Base-by-base conservation (phyloP, 2,888 invertebrate genomes). In the Stenodema calcarata region DNA sequence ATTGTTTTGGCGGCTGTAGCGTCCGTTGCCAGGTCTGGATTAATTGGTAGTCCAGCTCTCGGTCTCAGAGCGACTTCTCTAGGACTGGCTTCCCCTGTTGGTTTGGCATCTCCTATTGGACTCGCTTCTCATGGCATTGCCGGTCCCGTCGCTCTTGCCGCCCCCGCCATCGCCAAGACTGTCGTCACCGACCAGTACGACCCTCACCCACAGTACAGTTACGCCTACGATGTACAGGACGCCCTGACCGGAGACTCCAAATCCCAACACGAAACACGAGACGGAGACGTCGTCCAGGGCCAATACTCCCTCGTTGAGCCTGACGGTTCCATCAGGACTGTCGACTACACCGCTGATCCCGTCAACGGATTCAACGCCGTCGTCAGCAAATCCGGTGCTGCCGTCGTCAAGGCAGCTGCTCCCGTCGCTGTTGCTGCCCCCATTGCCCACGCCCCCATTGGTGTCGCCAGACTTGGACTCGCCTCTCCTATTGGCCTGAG, bases 211-310 rank as follows among this genome's bases (percentile, higher is more conserved):
- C 84, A 84, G 73, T 84, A 84, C 84, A 84, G 85, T 41, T 78
- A 75, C 82, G 81, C 87, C 28, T 86, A 85, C 79, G 85, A 87
- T 87, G 85, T 87, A 87, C 84, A 88, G 70, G 88, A 88, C 79
- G 88, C 88, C 50, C 73, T 87, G 35, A 82, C 82, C 42, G 82
- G 82, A 4, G 82, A 80, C 50, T 80, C 80, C 80, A 80, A 80
- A 50, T 47, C 47, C 80, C 80, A 80, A n/a, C 80, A 80, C 69
- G 82, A 82, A 35, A 27, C 47, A 69, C 82, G 82, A 3, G 76
- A 85, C 54, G 85, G 85, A 41, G 85, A 85, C 54, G 85, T 85
- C 50, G 85, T 85, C 85, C 85, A 85, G 30, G 85, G 85, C 14
- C 69, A 42, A 28, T 85, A 85, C 85, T 85, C 85, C 85, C 85